A percentile compares a stretch with the other conserved stretches of the same genome.
These are phyloP conservation scores for Ciconia boyciana DNA, from an alignment of 2,113 vertebrate genomes.

Conservation along the genomic window DNA sequence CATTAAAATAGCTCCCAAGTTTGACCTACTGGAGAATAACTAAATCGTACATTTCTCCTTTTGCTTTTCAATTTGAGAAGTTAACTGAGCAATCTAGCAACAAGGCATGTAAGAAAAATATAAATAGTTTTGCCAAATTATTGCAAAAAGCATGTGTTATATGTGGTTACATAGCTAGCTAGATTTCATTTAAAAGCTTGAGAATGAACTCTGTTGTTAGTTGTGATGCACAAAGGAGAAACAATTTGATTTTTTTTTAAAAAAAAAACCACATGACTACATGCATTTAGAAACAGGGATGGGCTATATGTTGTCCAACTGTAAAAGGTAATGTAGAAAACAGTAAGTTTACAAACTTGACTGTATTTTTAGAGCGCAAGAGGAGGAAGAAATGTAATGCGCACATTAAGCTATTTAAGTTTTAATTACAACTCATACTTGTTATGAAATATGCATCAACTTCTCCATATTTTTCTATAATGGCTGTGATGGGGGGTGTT, in stretches of 20 bases:
- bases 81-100: not conserved
- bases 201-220: not conserved
- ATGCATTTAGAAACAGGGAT: not conserved
- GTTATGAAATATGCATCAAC: not conserved
- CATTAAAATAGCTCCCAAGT: too few relatives aligned
- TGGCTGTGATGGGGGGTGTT: not conserved
- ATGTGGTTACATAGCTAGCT: not conserved
- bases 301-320: not conserved
- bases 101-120: not conserved
- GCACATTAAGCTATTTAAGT: not conserved
- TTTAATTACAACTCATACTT: not conserved
- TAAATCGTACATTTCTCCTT: not conserved
- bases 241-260: not conserved
- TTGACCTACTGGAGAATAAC: not conserved
- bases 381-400: not conserved
- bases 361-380: not conserved
- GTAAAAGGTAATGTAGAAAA: not conserved
- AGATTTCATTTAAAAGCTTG: not conserved
- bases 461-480: not conserved
- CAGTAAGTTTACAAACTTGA: not conserved
- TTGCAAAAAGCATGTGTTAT: not conserved
- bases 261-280: too few relatives aligned
- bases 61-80: not conserved
- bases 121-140: not conserved
- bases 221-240: not conserved